These are phyloP conservation scores for Drosophila mercatorum DNA, from an alignment of 2,888 invertebrate genomes.

Conservation along the genomic window DNA sequence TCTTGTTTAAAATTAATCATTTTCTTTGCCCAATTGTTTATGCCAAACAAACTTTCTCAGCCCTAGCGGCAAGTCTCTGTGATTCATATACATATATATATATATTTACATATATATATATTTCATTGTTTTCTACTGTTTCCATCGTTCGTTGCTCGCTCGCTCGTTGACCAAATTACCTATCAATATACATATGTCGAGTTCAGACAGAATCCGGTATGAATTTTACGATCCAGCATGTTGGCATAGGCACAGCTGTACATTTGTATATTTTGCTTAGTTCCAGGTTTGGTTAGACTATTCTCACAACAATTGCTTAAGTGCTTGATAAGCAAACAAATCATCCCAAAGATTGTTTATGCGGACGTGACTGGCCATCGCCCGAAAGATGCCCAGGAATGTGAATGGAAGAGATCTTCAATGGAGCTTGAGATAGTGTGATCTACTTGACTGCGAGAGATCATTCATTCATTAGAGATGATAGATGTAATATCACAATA, in stretches of 20 bases:
- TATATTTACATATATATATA: not conserved
- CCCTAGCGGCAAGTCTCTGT: slow-evolving; percentile 10
- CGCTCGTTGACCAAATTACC: slow-evolving; percentile 31
- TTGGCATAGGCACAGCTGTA: slow-evolving; percentile 5
- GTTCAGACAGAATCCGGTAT: slow-evolving; percentile 17
- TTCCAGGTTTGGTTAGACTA: slow-evolving; percentile 32
- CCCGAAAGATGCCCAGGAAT: not conserved
- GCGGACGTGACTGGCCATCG: slow-evolving; percentile 18
- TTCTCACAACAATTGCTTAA: slow-evolving; percentile 59
- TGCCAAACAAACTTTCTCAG: slow-evolving; percentile 5
- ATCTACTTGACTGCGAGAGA: not conserved
- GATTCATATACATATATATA: slow-evolving; percentile 41
- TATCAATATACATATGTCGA: slow-evolving; percentile 19
- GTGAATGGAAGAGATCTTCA: not conserved
- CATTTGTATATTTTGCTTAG: slow-evolving; percentile 50
- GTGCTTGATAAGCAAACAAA: slow-evolving; percentile 66
- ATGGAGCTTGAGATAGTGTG: not conserved
- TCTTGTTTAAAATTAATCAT: slow-evolving; percentile 51
- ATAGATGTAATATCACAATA: no score
- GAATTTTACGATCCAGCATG: slow-evolving; percentile 29
- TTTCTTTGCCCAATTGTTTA: slow-evolving; percentile 47
- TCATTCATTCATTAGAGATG: not conserved
- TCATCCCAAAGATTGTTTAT: slow-evolving; percentile 39
- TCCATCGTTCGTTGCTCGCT: slow-evolving; percentile 24
- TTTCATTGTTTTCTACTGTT: slow-evolving; percentile 13